Conservation (phyloP, 2,888 invertebrate genomes). For the Thera obeliscata region DNA sequence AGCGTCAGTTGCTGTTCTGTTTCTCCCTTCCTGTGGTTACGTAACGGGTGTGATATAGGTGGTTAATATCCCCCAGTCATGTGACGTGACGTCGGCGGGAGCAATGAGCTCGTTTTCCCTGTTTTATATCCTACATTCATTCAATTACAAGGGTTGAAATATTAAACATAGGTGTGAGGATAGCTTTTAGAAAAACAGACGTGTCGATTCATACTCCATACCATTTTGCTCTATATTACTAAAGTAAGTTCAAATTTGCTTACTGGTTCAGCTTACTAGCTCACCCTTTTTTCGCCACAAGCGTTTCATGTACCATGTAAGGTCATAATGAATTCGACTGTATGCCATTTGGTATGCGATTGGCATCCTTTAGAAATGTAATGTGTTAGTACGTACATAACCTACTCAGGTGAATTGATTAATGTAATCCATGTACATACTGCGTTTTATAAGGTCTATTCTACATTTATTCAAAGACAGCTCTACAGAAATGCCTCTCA, state of each 20-base stretch:
- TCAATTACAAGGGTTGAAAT: constrained; percentile 22
- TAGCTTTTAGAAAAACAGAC: neutral
- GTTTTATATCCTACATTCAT: constrained; percentile 26
- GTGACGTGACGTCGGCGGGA: constrained; percentile 29
- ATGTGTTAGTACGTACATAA: too few relatives aligned
- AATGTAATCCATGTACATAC: too few relatives aligned
- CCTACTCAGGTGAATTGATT: too few relatives aligned
- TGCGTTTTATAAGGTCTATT: too few relatives aligned
- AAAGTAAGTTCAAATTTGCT: too few relatives aligned
- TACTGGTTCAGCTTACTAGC: too few relatives aligned
- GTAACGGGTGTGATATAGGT: constrained; percentile 42
- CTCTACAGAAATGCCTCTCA: too few relatives aligned
- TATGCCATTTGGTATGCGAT: neutral
- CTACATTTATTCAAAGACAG: too few relatives aligned
- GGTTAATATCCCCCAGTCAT: constrained; percentile 33
- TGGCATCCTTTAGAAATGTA: neutral
- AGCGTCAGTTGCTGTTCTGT: constrained; percentile 11
- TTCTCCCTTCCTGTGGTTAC: constrained; percentile 11
- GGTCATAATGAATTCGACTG: neutral
- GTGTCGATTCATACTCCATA: too few relatives aligned
- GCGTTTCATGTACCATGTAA: neutral
- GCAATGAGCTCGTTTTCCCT: constrained; percentile 18
- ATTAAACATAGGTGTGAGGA: neutral
- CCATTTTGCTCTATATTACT: too few relatives aligned
- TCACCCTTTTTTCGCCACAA: too few relatives aligned